A percentile compares a stretch with the other conserved stretches of the same genome.
phyloP scores from a whole-genome alignment of 2,888 invertebrate species.

The Eudemis profundana region DNA sequence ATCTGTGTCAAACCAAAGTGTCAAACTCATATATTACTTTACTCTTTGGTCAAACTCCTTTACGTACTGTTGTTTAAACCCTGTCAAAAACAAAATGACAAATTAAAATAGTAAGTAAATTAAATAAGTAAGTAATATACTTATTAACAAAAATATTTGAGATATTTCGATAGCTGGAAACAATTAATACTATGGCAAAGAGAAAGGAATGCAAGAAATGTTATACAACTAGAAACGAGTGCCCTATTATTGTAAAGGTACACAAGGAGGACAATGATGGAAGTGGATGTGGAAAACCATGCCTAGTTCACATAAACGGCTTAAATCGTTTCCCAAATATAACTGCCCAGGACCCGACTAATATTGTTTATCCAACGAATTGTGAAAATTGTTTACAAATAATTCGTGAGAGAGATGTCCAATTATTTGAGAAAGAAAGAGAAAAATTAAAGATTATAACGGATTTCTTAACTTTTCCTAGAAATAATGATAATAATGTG shows the following conservation, averaged over 20 bases:
- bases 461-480: constrained; percentile 16
- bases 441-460: constrained; percentile 14
- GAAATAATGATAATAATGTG: neutral
- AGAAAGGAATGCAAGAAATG: neutral
- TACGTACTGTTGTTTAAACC: too few species aligned
- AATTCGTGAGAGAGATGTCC: constrained; percentile 23
- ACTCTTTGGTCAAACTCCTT: too few species aligned
- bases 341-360: neutral
- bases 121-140: too few species aligned
- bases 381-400: constrained; percentile 15
- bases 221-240: constrained; percentile 9
- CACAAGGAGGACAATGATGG: neutral
- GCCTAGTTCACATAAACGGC: constrained; percentile 5
- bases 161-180: neutral
- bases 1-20: too few species aligned
- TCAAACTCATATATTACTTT: too few species aligned
- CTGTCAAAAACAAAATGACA: too few species aligned
- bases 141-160: neutral
- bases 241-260: constrained; percentile 18
- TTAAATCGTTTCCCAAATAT: constrained; percentile 8
- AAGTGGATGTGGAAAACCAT: constrained; percentile 5
- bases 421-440: constrained; percentile 8
- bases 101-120: too few species aligned
- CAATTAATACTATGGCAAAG: neutral
- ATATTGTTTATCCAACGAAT: neutral